Evolutionary conservation across 2,797 vertebrate species (phyloP).

Genomic region (Betta splendens): DNA sequence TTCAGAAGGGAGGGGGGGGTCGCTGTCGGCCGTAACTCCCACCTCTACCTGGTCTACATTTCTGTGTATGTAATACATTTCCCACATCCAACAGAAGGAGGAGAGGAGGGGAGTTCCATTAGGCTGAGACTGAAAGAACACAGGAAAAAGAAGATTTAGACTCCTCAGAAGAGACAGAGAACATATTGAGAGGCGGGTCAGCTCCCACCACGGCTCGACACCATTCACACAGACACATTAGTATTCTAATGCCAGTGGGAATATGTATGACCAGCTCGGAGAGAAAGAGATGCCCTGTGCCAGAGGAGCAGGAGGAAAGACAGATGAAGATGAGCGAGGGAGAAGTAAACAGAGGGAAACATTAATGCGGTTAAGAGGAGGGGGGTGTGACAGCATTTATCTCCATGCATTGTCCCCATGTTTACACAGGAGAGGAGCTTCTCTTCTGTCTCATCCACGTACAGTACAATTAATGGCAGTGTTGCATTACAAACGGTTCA

Average conservation of each 20-base stretch:
- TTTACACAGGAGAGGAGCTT: constrained; percentile 47
- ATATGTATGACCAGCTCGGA: constrained; percentile 55
- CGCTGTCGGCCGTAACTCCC: constrained; percentile 15
- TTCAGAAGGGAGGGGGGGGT: constrained; percentile 1
- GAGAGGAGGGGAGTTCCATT: constrained; percentile 11
- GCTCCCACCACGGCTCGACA: constrained; percentile 49
- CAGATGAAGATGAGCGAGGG: constrained; percentile 18
- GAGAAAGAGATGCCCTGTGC: constrained; percentile 43
- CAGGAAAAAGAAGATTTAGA: constrained; percentile 52
- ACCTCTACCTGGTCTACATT: constrained; percentile 59
- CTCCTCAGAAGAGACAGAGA: constrained; percentile 53
- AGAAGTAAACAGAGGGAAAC: constrained; percentile 41
- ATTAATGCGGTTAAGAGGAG: constrained; percentile 39
- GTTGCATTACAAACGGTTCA: no score
- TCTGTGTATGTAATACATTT: constrained; percentile 50
- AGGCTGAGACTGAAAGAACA: constrained; percentile 19
- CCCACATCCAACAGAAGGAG: constrained; percentile 1
- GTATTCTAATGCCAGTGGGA: constrained; percentile 67
- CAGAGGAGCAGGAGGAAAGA: constrained; percentile 49
- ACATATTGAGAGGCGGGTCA: constrained; percentile 66
- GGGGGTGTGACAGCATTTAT: constrained; percentile 38
- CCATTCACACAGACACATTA: constrained; percentile 65
- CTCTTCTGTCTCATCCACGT: constrained; percentile 12
- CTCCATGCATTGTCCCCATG: constrained; percentile 49
- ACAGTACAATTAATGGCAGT: no score